Evolutionary conservation across 30 jellyfish, hydroid and myxozoan species (phyloP).

Genomic region (Aurelia aurita): DNA sequence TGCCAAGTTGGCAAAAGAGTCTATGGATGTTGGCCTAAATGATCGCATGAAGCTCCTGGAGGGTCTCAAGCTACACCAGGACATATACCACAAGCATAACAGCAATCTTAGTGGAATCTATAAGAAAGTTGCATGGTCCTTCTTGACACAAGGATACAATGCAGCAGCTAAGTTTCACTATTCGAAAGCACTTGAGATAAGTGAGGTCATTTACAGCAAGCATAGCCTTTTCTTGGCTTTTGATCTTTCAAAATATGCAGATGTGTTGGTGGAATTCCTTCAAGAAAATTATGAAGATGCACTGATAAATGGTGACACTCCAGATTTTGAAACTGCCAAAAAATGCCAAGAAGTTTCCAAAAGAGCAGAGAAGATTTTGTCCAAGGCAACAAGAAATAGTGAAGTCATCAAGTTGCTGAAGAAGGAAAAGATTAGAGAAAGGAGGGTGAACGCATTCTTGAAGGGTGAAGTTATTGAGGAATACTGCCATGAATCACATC

Average conservation of each 20-base stretch:
- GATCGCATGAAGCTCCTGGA: background rate
- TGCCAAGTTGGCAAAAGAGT: background rate
- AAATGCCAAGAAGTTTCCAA: conserved; percentile 28
- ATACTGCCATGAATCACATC: too few relatives aligned
- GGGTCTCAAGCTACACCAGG: conserved; percentile 44
- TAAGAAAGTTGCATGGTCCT: conserved; percentile 70
- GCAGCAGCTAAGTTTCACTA: conserved; percentile 44
- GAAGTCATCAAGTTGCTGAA: background rate
- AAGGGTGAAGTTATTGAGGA: background rate
- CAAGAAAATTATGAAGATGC: conserved; percentile 15
- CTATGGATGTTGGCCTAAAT: too few relatives aligned
- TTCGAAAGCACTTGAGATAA: conserved; percentile 56
- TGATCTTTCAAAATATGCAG: conserved; percentile 70
- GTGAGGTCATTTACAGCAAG: conserved; percentile 49
- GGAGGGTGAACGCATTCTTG: background rate
- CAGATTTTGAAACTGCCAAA: conserved; percentile 11
- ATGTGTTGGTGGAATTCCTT: conserved; percentile 48
- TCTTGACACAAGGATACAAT: conserved; percentile 37
- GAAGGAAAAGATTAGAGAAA: conserved; percentile 20
- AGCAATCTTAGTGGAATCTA: conserved; percentile 27
- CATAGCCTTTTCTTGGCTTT: conserved; percentile 75
- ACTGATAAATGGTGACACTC: background rate
- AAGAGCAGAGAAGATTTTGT: conserved; percentile 23
- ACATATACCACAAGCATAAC: conserved; percentile 40
- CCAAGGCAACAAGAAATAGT: background rate